Conservation (phyloP, 2,113 vertebrate genomes). For the Oncorhynchus clarkii region DNA sequence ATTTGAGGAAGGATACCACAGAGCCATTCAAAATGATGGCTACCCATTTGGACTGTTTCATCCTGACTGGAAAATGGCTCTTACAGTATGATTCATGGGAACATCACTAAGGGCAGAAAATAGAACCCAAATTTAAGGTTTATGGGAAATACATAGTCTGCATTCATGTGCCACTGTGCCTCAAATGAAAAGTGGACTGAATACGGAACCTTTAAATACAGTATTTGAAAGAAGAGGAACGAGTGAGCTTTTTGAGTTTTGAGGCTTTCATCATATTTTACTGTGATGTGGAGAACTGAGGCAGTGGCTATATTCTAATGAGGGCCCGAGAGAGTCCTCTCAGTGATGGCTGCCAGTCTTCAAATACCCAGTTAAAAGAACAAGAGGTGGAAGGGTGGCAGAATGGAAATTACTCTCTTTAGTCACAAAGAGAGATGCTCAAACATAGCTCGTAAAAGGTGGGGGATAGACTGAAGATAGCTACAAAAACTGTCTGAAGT, state of each 20-base stretch:
- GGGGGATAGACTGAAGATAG: too few species aligned
- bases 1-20: slow-evolving; percentile 26
- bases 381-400: neutral
- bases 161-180: neutral
- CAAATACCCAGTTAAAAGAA: too few species aligned
- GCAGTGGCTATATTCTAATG: too few species aligned
- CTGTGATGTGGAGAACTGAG: too few species aligned
- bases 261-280: too few species aligned
- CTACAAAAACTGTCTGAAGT: too few species aligned
- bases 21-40: slow-evolving; percentile 12
- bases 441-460: too few species aligned
- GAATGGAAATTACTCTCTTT: too few species aligned
- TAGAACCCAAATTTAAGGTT: slow-evolving; percentile 8
- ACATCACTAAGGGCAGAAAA: slow-evolving; percentile 20
- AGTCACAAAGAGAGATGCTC: too few species aligned
- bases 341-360: too few species aligned
- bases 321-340: too few species aligned
- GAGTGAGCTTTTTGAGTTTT: too few species aligned
- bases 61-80: slow-evolving; percentile 1
- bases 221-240: neutral
- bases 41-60: slow-evolving; percentile 18
- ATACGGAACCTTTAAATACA: slow-evolving; percentile 10
- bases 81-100: slow-evolving; percentile 18
- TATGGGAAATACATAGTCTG: slow-evolving; percentile 9
- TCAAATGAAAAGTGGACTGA: slow-evolving; percentile 7